Base-by-base conservation (phyloP, 2,113 vertebrate species). In the Pimephales promelas region DNA sequence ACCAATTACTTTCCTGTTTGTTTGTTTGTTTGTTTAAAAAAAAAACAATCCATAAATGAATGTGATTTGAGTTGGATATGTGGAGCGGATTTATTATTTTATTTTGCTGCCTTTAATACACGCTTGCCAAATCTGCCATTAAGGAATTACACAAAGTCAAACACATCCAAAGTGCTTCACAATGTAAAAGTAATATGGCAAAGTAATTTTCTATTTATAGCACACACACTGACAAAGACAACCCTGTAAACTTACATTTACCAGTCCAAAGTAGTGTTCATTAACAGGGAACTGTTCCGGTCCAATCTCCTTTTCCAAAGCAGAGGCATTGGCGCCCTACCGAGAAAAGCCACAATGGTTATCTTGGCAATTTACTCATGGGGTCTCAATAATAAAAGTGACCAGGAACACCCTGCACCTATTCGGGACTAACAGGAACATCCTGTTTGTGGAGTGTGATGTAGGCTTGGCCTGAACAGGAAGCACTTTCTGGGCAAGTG, bases 301-400 rank as follows among this genome's bases (percentile, higher is more conserved):
- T 95, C 97, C 97, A 92, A 98, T 98, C 93, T 98, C 97, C 95
- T 98, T 98, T 95, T 98, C 97, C 96, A 98, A 96, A 94, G 96
- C 96, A 90, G 97, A 98, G 94, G 96, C 97, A 97, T 97, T 98
- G 94, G 95, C 94, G 96, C 97, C 97, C 97, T 98, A 84, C 0
- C 85, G 75, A 87, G 90, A 22, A 88, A 61, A 87, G 47, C 82
- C 61, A 77, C 57, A 36, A 80, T 20, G 13, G 68, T 57, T 70
- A 83, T 52, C 13, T 80, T 56, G 14, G 47, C 13, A 49, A 16
- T 49, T 49, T 36, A 26, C 34, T 74, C 26, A 75, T 3, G 47
- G 40, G 47, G 47, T 75, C 26, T 76, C 49, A 52, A 66, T 62
- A 36, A 40, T 36, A 43, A 20, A 22, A 72, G 40, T 79, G 64